A percentile compares a stretch with the other conserved stretches of the same genome.
Conservation (phyloP, 92 coral and sea anemone species). For the Palythoa grandis region DNA sequence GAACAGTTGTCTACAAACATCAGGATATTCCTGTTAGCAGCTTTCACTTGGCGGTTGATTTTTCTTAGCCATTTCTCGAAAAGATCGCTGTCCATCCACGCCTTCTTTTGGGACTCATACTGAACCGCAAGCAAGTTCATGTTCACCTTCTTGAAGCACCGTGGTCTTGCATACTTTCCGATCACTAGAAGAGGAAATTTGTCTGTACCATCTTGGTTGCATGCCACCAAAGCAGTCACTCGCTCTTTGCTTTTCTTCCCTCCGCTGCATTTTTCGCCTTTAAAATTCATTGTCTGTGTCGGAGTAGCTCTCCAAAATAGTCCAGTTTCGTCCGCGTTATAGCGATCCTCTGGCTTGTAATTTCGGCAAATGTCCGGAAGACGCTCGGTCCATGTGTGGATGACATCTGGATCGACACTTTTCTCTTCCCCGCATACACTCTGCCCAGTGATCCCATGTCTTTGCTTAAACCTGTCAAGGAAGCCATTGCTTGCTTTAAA, state of each 20-base stretch:
- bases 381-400: conserved; percentile 49
- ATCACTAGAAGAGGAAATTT: conserved; percentile 1
- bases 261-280: conserved; percentile 53
- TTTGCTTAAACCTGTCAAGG: conserved; percentile 46
- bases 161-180: conserved; percentile 9
- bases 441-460: conserved; percentile 47
- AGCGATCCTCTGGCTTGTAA: conserved; percentile 49
- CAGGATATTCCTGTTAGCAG: conserved; percentile 20
- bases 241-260: conserved; percentile 54
- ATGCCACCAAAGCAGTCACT: conserved; percentile 51
- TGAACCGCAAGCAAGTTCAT: conserved; percentile 14
- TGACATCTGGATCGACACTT: conserved; percentile 50
- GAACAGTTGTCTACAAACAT: conserved; percentile 9
- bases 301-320: conserved; percentile 47
- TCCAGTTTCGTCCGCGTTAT: conserved; percentile 57
- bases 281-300: conserved; percentile 42
- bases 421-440: conserved; percentile 39
- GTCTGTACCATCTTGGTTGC: conserved; percentile 13
- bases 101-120: conserved; percentile 29
- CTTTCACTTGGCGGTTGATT: conserved; percentile 12
- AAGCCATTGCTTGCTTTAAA: conserved; percentile 50
- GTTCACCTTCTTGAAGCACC: neutral
- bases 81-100: conserved; percentile 26
- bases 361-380: conserved; percentile 57
- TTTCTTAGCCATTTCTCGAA: conserved; percentile 25